Evolutionary conservation across 2,888 invertebrate species (phyloP).

Genomic region (Perizoma flavofasciatum): DNA sequence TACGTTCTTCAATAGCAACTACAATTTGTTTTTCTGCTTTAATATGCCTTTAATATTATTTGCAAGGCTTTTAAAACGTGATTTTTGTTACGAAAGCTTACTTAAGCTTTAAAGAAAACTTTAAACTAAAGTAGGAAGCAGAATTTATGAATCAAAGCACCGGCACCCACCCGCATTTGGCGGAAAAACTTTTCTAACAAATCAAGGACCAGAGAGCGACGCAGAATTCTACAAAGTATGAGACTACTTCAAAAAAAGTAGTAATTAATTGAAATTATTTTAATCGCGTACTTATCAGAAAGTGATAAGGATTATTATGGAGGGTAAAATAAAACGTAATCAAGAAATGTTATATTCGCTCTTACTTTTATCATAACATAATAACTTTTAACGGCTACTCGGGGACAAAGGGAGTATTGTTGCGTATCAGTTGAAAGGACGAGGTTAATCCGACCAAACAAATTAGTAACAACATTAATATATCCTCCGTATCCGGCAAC

Average conservation of each 20-base stretch:
- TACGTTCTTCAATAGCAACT: slow-evolving; percentile 2
- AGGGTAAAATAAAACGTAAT: slow-evolving; percentile 20
- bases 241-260: slow-evolving; percentile 19
- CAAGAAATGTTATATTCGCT: slow-evolving; percentile 27
- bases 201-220: slow-evolving; percentile 23
- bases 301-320: slow-evolving; percentile 20
- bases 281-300: slow-evolving; percentile 18
- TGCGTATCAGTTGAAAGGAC: slow-evolving; percentile 67
- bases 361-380: slow-evolving; percentile 32
- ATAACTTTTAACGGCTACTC: slow-evolving; percentile 55
- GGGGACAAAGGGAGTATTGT: slow-evolving; percentile 66
- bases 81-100: too few relatives aligned
- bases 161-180: slow-evolving; percentile 26
- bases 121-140: slow-evolving; percentile 17
- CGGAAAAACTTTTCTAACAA: slow-evolving; percentile 30
- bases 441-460: slow-evolving; percentile 78
- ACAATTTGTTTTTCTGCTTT: too few relatives aligned
- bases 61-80: neutral
- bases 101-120: too few relatives aligned
- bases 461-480: slow-evolving; percentile 83
- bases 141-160: slow-evolving; percentile 24
- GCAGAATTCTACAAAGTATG: slow-evolving; percentile 22
- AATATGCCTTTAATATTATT: too few relatives aligned
- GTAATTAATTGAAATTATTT: slow-evolving; percentile 5
- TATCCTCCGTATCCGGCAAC: slow-evolving; percentile 79